A percentile compares a stretch with the other conserved stretches of the same genome.
Evolutionary conservation across 2,797 vertebrate species (phyloP).

Genomic region (Lycodopsis pacificus): DNA sequence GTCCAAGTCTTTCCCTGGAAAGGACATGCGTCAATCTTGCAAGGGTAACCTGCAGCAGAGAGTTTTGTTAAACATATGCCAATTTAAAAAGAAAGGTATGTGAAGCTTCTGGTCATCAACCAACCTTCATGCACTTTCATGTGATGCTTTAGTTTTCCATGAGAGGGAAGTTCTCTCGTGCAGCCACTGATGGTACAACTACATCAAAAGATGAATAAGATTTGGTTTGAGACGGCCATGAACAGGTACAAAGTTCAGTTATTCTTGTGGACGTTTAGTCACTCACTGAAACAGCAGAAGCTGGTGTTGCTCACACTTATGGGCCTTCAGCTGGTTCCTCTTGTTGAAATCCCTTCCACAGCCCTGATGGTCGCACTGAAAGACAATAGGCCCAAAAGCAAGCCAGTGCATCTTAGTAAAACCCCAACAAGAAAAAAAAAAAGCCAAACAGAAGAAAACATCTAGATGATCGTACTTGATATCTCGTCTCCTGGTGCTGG

Average conservation of each 20-base stretch:
- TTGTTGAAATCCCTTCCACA: conserved; percentile 90
- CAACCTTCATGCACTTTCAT: conserved; percentile 90
- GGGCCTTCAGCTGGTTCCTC: conserved; percentile 89
- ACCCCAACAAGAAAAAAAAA: neutral
- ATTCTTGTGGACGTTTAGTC: neutral
- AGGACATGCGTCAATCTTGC: conserved; percentile 85
- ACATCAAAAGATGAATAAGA: neutral
- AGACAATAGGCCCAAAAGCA: neutral
- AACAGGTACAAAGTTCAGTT: neutral
- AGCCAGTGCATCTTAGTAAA: neutral
- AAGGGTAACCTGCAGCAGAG: conserved; percentile 87
- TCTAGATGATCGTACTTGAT: conserved; percentile 75
- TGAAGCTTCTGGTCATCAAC: fast-evolving
- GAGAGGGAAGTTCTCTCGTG: conserved; percentile 80
- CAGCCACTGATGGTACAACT: conserved; percentile 90
- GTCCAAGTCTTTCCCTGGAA: conserved; percentile 92
- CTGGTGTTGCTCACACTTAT: conserved; percentile 86
- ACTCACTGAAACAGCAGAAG: conserved; percentile 89
- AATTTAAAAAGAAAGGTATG: no score
- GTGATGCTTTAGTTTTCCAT: conserved; percentile 86
- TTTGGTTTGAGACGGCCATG: fast-evolving
- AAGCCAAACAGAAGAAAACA: neutral
- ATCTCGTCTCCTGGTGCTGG: conserved; percentile 79
- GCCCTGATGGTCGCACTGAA: conserved; percentile 87
- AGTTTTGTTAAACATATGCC: neutral